Base-by-base conservation (phyloP, 2,888 invertebrate genomes). In the Eupithecia insigniata region DNA sequence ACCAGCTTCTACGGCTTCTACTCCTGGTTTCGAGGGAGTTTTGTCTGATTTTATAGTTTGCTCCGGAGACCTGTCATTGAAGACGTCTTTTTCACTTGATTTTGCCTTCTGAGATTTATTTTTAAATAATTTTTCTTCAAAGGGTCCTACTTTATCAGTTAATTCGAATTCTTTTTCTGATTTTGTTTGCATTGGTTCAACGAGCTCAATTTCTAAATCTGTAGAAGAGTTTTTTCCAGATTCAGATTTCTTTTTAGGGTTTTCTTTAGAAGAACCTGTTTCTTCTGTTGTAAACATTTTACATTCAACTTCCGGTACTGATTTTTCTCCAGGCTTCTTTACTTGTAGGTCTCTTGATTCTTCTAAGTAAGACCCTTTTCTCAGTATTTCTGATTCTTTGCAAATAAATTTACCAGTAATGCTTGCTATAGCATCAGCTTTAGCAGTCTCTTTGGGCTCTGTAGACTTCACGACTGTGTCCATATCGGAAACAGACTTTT, bases 401-500 rank as follows among this genome's bases (percentile, higher is more conserved):
- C 22, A 51, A 51, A 51, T 51, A 1, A 51, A 51, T 51, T n/a
- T 51, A 10, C 22, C 46, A 51, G 10, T 22, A 10, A 51, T 22
- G 10, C 22, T 22, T 51, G 46, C 22, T 22, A 51, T 22, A 22
- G 1, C 28, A 26, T 69, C 51, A 62, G 66, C 8, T 55, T 46
- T n/a, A 46, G 46, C 10, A 46, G n/a, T 4, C 8, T 46, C 22
- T 51, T 51, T 10, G 22, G 10, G 22, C 10, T 51, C 46, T 51
- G 22, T 51, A 51, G 46, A 51, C 46, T n/a, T 46, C 8, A 46
- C 46, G 2, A 34, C n/a, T 2, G 7, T 22, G n/a, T 72, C 46
- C 18, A 30, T 34, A 28, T 28, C 43, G 36, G 61, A n/a, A 0
- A n/a, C 26, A 1, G 16, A 43, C 76, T 87, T 89, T 61, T 78